Conservation (phyloP, 2,888 invertebrate genomes). For the Liopterus haemorrhoidalis region DNA sequence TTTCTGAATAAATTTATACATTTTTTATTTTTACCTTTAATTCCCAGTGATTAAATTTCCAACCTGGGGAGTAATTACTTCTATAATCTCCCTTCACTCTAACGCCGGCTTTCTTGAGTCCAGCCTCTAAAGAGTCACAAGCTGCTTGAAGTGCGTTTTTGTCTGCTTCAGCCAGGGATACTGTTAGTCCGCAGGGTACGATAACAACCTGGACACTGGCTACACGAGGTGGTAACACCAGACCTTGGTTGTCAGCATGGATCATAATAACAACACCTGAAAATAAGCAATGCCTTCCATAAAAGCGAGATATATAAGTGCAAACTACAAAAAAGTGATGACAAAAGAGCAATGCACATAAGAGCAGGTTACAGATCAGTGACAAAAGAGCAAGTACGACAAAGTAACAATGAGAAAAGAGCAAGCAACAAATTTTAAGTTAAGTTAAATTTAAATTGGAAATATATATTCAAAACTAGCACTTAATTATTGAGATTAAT, state of each 20-base stretch:
- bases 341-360: background rate
- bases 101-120: conserved; percentile 58
- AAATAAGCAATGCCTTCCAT: conserved; percentile 17
- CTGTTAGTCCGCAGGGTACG: conserved; percentile 95
- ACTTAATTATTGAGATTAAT: too few species aligned
- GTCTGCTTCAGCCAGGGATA: conserved; percentile 66
- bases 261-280: conserved; percentile 81
- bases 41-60: conserved; percentile 99
- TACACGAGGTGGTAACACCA: conserved; percentile 90
- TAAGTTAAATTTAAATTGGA: background rate
- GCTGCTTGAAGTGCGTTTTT: conserved; percentile 59
- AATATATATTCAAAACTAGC: too few species aligned
- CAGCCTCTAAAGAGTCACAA: conserved; percentile 64
- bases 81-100: conserved; percentile 81
- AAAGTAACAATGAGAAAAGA: too few species aligned
- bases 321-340: conserved; percentile 1
- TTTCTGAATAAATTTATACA: conserved; percentile 7
- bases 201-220: conserved; percentile 83
- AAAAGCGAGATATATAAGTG: background rate
- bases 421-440: background rate
- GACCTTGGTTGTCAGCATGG: conserved; percentile 93
- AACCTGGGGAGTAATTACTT: conserved; percentile 96
- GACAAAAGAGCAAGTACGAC: too few species aligned
- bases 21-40: conserved; percentile 73
- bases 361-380: too few species aligned